phyloP scores from a whole-genome alignment of 2,797 vertebrate genomes.

The Chromis chromis region DNA sequence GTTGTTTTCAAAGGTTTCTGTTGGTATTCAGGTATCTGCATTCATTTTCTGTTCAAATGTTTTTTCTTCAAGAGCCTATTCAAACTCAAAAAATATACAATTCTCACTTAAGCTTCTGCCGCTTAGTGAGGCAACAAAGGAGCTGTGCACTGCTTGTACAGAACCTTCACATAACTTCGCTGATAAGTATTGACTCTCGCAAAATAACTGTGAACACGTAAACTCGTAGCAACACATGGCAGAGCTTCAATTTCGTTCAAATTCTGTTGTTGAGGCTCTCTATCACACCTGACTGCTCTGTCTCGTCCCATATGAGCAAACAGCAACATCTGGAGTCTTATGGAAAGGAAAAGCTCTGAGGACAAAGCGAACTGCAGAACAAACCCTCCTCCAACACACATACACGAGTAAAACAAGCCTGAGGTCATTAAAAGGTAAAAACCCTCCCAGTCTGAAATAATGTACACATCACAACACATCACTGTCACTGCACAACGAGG shows the following conservation, averaged over 20 bases:
- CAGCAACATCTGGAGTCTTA: constrained; percentile 75
- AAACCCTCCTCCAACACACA: constrained; percentile 32
- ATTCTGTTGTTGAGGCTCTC: constrained; percentile 54
- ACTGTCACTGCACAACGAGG: constrained; percentile 21
- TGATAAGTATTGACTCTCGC: constrained; percentile 34
- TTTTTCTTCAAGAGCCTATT: constrained; percentile 9
- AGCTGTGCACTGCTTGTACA: constrained; percentile 28
- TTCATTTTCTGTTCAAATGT: constrained; percentile 15
- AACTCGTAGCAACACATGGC: constrained; percentile 53
- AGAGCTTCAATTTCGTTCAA: constrained; percentile 45
- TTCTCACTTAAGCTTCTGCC: constrained; percentile 26
- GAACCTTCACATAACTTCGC: constrained; percentile 43
- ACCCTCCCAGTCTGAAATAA: constrained; percentile 27
- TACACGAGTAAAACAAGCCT: constrained; percentile 24
- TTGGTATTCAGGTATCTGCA: constrained; percentile 3
- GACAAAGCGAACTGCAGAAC: constrained; percentile 57
- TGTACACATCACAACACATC: constrained; percentile 40
- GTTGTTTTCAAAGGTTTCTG: neutral
- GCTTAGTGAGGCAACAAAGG: constrained; percentile 31
- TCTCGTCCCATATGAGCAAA: constrained; percentile 67
- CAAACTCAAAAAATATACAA: neutral
- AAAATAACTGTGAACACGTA: constrained; percentile 37
- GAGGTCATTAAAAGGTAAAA: constrained; percentile 66
- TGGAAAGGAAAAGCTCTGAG: constrained; percentile 66
- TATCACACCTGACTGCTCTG: constrained; percentile 70